These are phyloP conservation scores for Rhabdomys pumilio DNA, from an alignment of 2,797 vertebrate genomes.

Conservation along the genomic window DNA sequence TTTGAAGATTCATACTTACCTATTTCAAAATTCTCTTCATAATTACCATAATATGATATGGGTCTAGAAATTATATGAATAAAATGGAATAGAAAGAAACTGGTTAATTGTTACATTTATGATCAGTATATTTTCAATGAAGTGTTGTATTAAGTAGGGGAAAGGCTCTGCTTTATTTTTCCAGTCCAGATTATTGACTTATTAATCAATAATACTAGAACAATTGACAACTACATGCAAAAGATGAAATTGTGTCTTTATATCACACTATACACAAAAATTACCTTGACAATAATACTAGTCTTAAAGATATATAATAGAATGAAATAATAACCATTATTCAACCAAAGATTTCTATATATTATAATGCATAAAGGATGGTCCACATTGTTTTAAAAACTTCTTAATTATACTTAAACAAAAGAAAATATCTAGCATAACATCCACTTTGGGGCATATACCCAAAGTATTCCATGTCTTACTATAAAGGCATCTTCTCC, in stretches of 20 bases:
- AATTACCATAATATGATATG: background rate
- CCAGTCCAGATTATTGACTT: background rate
- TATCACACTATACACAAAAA: background rate
- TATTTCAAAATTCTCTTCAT: background rate
- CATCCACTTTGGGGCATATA: background rate
- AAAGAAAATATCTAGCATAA: background rate
- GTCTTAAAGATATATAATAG: background rate
- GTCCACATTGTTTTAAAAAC: background rate
- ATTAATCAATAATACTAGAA: background rate
- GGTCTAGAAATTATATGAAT: background rate
- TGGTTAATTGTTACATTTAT: background rate
- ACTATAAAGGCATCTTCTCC: background rate
- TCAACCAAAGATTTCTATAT: background rate
- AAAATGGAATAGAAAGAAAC: conserved; percentile 5
- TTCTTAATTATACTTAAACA: background rate
- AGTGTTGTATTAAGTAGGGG: background rate
- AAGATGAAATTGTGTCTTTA: background rate
- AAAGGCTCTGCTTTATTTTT: background rate
- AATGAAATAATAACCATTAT: background rate
- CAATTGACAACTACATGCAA: background rate
- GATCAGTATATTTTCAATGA: background rate
- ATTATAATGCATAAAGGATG: background rate
- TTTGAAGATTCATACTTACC: background rate
- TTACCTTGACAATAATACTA: background rate
- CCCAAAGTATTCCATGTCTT: background rate